A percentile compares a stretch with the other conserved stretches of the same genome.
Conservation (phyloP, 2,113 vertebrate genomes). For the Neotoma lepida region DNA sequence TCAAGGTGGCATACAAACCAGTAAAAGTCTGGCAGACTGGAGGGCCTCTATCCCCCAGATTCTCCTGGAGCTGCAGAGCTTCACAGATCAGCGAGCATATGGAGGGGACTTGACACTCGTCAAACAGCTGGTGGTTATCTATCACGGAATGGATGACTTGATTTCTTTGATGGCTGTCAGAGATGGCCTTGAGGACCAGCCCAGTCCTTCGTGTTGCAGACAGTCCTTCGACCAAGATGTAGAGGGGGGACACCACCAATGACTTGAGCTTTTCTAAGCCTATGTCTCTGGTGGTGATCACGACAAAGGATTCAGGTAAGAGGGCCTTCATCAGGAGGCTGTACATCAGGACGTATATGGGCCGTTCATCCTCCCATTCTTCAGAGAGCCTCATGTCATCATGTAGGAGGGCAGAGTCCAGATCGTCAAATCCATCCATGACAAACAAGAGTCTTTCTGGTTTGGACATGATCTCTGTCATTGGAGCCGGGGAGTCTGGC, state of each 20-base stretch:
- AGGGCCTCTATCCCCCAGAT: fast-evolving
- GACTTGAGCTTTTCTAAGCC: conserved; percentile 30
- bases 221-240: conserved; percentile 53
- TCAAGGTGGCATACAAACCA: neutral
- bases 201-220: fast-evolving
- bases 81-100: neutral
- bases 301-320: conserved; percentile 45
- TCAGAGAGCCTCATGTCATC: fast-evolving
- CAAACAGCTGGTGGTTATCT: neutral
- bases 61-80: conserved; percentile 4
- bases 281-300: conserved; percentile 56
- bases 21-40: neutral
- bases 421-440: conserved; percentile 71
- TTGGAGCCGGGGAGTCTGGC: fast-evolving
- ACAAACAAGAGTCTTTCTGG: conserved; percentile 74
- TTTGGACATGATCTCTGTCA: conserved; percentile 29
- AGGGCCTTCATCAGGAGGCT: conserved; percentile 73
- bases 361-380: neutral
- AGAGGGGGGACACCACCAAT: neutral
- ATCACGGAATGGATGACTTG: fast-evolving
- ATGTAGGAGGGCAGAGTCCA: neutral
- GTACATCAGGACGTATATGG: neutral
- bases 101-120: neutral
- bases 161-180: fast-evolving
- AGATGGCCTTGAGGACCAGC: neutral